Conservation (phyloP, 2,797 vertebrate genomes). For the Bothrops alternatus region DNA sequence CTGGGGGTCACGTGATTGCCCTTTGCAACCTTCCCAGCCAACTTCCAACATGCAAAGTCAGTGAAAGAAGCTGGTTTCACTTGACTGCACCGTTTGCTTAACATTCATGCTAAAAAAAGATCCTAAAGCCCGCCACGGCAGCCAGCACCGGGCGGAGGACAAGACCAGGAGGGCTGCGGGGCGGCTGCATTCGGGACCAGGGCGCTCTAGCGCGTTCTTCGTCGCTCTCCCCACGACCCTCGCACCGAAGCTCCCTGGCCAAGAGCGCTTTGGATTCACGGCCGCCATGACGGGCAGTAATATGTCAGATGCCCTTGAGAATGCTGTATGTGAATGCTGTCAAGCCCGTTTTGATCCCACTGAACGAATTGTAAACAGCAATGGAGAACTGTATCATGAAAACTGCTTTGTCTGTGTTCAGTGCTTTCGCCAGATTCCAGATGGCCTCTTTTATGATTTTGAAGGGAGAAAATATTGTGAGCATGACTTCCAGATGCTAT, state of each 20-base stretch:
- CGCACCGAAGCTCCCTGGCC: not conserved
- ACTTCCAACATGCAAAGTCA: not conserved
- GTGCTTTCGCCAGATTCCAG: no score
- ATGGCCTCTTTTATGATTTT: no score
- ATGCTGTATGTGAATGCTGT: no score
- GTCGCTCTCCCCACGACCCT: no score
- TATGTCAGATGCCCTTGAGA: no score
- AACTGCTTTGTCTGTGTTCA: no score
- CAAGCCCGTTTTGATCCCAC: no score
- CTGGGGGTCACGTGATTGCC: no score
- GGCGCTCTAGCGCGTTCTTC: not conserved
- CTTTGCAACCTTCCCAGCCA: not conserved
- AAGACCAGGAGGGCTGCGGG: not conserved
- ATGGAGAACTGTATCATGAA: no score
- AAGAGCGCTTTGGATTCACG: not conserved
- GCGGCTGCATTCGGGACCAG: not conserved
- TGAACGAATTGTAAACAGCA: no score
- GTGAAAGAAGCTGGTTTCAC: not conserved
- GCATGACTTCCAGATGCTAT: no score
- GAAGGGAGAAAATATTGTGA: no score
- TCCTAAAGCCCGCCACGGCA: not conserved
- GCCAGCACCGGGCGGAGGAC: not conserved
- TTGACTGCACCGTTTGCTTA: not conserved
- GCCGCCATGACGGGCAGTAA: conserved; percentile 66
- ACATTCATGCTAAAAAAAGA: not conserved